Conservation (phyloP, 2,797 vertebrate genomes). For the Myotis pilosus region DNA sequence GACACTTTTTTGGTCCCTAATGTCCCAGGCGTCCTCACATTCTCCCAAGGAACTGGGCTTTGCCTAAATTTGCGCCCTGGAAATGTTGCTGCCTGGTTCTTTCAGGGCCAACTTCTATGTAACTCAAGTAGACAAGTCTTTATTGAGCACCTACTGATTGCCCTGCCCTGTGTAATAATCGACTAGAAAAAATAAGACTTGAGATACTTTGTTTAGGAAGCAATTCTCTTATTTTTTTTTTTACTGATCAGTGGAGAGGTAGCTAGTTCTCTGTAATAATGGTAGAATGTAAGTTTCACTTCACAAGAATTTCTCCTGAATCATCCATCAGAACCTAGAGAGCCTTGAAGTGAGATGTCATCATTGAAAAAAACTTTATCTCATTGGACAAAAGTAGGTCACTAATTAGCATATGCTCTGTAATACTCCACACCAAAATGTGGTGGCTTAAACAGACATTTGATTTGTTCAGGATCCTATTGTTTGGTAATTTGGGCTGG, state of each 20-base stretch:
- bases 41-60: background rate
- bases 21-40: background rate
- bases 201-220: background rate
- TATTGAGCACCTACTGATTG: background rate
- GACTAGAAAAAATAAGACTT: background rate
- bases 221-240: background rate
- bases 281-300: background rate
- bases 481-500: background rate
- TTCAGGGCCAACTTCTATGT: background rate
- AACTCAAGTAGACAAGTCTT: background rate
- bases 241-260: background rate
- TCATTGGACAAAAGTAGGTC: background rate
- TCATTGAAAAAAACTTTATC: background rate
- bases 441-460: background rate
- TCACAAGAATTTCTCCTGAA: background rate
- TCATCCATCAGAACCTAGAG: background rate
- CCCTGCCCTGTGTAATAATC: background rate
- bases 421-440: background rate
- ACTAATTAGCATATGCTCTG: background rate
- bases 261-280: background rate
- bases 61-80: background rate
- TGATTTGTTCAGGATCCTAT: background rate
- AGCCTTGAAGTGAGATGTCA: background rate
- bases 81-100: background rate
- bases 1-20: background rate